These are phyloP conservation scores for Semotilus atromaculatus DNA, from an alignment of 2,797 vertebrate genomes.

Conservation along the genomic window DNA sequence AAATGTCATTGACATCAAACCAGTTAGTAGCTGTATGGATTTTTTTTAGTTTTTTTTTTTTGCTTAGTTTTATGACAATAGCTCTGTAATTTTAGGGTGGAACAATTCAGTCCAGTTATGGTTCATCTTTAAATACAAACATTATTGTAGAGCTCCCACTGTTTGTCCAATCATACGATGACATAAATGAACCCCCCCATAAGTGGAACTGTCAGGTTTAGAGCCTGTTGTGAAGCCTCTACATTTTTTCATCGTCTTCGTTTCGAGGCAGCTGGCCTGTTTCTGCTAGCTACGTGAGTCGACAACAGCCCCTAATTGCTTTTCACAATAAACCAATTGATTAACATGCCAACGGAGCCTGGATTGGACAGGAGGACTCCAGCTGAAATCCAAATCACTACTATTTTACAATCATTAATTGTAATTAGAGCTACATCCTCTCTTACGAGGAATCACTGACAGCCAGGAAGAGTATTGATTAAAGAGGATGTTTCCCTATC, in stretches of 20 bases:
- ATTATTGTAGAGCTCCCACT: slow-evolving; percentile 7
- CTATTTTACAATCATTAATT: slow-evolving; percentile 46
- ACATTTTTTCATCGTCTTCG: neutral
- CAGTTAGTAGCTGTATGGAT: too few species aligned
- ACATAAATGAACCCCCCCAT: slow-evolving; percentile 24
- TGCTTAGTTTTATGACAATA: neutral
- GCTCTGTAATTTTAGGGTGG: neutral
- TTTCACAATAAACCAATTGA: slow-evolving; percentile 46
- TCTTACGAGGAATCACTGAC: slow-evolving; percentile 49
- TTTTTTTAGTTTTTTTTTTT: too few species aligned
- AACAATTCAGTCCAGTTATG: neutral
- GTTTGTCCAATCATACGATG: slow-evolving; percentile 27
- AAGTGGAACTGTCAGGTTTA: slow-evolving; percentile 33
- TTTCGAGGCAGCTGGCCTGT: slow-evolving; percentile 28
- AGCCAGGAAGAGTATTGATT: slow-evolving; percentile 40
- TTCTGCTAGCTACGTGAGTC: slow-evolving; percentile 34
- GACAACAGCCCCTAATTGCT: slow-evolving; percentile 48
- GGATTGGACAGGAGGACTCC: slow-evolving; percentile 37
- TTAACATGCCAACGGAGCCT: slow-evolving; percentile 51
- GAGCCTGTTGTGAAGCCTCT: neutral
- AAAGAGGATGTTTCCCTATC: slow-evolving; percentile 46
- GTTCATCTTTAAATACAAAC: neutral
- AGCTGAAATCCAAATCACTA: slow-evolving; percentile 55
- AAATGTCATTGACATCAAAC: neutral
- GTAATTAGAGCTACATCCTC: slow-evolving; percentile 57